Base-by-base conservation (phyloP, 2,113 vertebrate genomes). In the Myiagra hebetior region DNA sequence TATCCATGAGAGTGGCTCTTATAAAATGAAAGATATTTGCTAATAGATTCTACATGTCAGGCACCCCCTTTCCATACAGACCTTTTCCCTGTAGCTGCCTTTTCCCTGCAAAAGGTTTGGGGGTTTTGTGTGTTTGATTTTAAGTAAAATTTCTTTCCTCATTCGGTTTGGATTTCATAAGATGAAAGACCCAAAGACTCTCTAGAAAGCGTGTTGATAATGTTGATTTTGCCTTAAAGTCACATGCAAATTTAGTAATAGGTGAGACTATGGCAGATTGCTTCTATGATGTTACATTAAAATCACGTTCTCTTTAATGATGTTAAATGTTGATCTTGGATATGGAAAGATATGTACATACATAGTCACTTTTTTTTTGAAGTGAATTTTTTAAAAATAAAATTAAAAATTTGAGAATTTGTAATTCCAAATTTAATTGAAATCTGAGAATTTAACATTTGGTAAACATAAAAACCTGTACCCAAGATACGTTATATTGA, bases 401-500 rank as follows among this genome's bases (percentile, higher is more conserved):
- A 49, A 49, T 49, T 17, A 19, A 18, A 44, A 23, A 57, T 4
- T 63, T 76, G 47, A 44, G 16, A 64, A 52, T 79, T 74, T 10
- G 0, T 39, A 67, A 30, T 75, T 75, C 13, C 20, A 55, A 53
- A 78, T 64, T 75, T 30, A 78, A 47, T 55, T 41, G 18, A n/a
- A 68, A 60, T 72, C 3, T 56, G 65, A 44, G 9, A 63, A 68
- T 56, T 39, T 68, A 59, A 47, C 11, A 27, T 85, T 44, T 49
- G 15, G 3, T 78, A 30, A 85, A 44, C 3, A 5, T 31, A 27
- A 52, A 70, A 90, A 30, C 37, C n/a, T 52, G 5, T 18, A 39
- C 11, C 6, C 15, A 33, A 37, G 14, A 7, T 46, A 21, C 0
- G 0, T 30, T 62, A 22, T 14, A 76, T 2, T 49, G 19, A 72